These are phyloP conservation scores for Petrocephalus schoutedeni DNA, from an alignment of 2,797 vertebrate species.

Conservation along the genomic window DNA sequence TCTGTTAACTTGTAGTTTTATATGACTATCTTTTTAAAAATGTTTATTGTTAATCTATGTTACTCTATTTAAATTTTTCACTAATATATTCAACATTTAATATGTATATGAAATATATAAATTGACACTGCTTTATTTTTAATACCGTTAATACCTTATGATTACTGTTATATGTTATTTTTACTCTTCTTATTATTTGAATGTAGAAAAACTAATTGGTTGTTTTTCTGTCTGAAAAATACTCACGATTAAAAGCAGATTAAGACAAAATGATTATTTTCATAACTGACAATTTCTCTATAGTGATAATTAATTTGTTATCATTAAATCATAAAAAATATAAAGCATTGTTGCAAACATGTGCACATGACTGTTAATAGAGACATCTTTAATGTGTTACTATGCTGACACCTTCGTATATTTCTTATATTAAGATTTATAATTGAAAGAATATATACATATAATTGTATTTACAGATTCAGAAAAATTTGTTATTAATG, in stretches of 20 bases:
- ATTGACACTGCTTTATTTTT: background rate
- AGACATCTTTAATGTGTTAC: background rate
- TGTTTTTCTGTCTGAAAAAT: background rate
- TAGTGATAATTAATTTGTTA: background rate
- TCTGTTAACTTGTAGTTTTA: conserved; percentile 7
- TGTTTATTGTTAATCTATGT: background rate
- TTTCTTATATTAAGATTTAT: background rate
- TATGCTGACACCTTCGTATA: background rate
- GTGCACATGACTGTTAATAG: background rate
- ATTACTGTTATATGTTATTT: background rate
- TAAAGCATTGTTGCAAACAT: background rate
- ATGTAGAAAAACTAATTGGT: background rate
- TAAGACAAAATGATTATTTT: background rate
- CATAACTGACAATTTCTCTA: background rate
- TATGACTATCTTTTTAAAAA: background rate
- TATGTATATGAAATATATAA: background rate
- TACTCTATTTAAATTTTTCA: background rate
- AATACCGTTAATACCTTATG: background rate
- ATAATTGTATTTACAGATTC: background rate
- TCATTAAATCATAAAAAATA: background rate
- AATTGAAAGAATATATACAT: background rate
- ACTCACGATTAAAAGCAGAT: background rate
- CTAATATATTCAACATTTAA: background rate
- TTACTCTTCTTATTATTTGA: background rate
- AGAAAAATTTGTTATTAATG: background rate